Evolutionary conservation across 2,888 invertebrate genomes (phyloP), one percentile per base, ranked within the genome.

Genomic region (Zygothrica quintamaculata): DNA sequence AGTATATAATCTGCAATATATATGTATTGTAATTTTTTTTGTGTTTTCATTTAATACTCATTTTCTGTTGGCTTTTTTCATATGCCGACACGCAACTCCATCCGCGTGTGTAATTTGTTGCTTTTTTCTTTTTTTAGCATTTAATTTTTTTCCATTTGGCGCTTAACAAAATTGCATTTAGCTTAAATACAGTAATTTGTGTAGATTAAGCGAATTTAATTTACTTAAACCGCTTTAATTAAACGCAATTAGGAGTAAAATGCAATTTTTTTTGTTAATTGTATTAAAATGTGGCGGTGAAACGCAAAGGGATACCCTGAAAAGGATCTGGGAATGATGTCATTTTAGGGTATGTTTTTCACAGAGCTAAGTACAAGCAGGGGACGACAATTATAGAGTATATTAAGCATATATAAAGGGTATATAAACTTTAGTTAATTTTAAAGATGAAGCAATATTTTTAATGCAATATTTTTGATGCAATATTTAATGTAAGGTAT

Each of bases 161-260:
- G 77, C 64, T 67, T 56, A 57, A 74, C 75, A 65, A 81, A 81
- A 84, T 87, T 78, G 81, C 76, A 81, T 81, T 81, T 59, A 60
- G 61, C 72, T 74, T 77, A 81, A 81, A 81, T 71, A 84, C 87
- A 74, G 82, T 87, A 87, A 81, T 81, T 81, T 84, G 53, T 56
- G 78, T 25, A 66, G 87, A 59, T 81, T 84, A 81, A 84, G 78
- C 67, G 71, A 57, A 58, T 62, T 86, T 84, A 65, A 86, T 70
- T 77, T 74, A 67, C 65, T 64, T 43, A 71, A 86, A 84, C 29
- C 70, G 67, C 77, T 77, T 65, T 74, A 74, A 80, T 86, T 86
- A 86, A 84, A 52, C 55, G 42, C 43, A 84, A 84, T 81, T 74
- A 68, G 37, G 61, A 40, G 18, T 5, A 40, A 58, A 62, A 68